phyloP scores from a whole-genome alignment of 2,113 vertebrate genomes.

The Sebastes fasciatus region DNA sequence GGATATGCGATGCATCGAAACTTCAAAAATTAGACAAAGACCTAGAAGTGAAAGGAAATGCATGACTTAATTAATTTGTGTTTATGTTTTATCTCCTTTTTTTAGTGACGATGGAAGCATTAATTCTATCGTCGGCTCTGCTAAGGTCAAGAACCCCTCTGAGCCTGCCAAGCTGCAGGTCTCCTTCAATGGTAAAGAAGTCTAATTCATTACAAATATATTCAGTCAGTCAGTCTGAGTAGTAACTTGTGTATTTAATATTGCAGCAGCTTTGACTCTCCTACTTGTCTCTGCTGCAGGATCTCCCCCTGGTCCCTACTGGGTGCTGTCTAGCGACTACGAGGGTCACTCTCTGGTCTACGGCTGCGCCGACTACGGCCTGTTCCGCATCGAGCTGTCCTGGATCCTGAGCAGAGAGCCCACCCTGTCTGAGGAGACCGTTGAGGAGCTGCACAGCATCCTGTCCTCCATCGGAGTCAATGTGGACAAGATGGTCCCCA shows the following conservation, averaged over 20 bases:
- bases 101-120: constrained; percentile 62
- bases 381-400: constrained; percentile 81
- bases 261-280: background rate
- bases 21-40: background rate
- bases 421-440: constrained; percentile 82
- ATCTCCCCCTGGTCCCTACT: constrained; percentile 83
- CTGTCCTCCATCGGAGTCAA: constrained; percentile 81
- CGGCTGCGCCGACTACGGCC: constrained; percentile 82
- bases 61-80: background rate
- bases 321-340: constrained; percentile 88
- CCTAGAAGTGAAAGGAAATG: background rate
- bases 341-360: constrained; percentile 88
- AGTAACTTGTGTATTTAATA: background rate
- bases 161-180: constrained; percentile 77
- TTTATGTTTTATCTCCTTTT: background rate
- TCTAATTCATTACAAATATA: background rate
- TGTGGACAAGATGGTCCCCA: constrained; percentile 75
- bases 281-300: constrained; percentile 49
- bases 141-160: constrained; percentile 60
- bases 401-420: constrained; percentile 88
- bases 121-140: constrained; percentile 50
- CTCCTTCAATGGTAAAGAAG: constrained; percentile 64
- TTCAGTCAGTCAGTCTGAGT: background rate
- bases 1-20: background rate
- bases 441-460: constrained; percentile 81